Evolutionary conservation across 2,797 vertebrate species (phyloP).

Genomic region (Mycteria americana): DNA sequence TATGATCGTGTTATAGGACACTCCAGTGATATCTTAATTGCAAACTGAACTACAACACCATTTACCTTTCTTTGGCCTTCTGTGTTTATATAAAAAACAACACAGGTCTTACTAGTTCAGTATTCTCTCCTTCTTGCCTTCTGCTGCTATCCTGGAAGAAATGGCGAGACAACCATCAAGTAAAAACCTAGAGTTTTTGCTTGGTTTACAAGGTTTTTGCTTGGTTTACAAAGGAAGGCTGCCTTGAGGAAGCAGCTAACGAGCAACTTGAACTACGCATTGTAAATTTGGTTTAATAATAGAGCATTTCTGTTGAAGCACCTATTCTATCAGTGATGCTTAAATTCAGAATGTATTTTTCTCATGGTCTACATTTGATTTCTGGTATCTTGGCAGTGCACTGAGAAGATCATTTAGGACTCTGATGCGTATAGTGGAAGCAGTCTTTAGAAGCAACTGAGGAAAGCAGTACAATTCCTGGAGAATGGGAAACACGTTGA

Average conservation of each 20-base stretch:
- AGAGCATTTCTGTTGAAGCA: no score
- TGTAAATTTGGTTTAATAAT: neutral
- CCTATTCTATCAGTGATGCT: rapidly evolving
- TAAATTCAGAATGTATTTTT: neutral
- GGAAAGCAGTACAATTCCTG: neutral
- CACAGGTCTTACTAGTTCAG: neutral
- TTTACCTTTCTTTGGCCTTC: neutral
- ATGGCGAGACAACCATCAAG: neutral
- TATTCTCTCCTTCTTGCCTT: neutral
- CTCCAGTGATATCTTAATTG: neutral
- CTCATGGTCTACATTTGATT: neutral
- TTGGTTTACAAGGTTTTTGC: neutral
- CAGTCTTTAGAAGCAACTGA: neutral
- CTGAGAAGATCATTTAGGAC: neutral
- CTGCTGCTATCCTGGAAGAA: neutral
- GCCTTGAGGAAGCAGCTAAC: neutral
- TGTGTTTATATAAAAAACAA: neutral
- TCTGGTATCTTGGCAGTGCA: neutral
- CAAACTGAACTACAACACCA: neutral
- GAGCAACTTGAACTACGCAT: neutral
- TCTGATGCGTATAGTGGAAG: neutral
- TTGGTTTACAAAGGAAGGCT: neutral
- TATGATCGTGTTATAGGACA: neutral
- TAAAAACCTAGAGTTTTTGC: neutral
- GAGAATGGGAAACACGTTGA: neutral